Evolutionary conservation across 2,797 vertebrate species (phyloP).

Genomic region (Lepilemur ruficaudatus): DNA sequence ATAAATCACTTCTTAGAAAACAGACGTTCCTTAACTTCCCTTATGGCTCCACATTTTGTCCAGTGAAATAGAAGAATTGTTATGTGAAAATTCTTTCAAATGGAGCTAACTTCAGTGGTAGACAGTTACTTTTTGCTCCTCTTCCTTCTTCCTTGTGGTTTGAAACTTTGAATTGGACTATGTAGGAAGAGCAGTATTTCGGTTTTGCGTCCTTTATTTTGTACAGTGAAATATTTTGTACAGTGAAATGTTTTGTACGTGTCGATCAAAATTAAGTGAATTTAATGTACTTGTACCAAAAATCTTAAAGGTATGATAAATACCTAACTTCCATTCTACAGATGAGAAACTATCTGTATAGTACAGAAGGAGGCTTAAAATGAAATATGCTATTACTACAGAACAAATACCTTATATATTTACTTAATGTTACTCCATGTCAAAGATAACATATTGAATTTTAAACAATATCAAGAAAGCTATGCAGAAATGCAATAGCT

Average conservation of each 20-base stretch:
- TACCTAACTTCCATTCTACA: not conserved
- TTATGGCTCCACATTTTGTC: not conserved
- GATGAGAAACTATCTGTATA: not conserved
- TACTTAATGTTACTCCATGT: not conserved
- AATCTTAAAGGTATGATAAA: not conserved
- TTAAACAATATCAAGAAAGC: conserved; percentile 5
- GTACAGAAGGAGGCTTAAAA: not conserved
- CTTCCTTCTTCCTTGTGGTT: not conserved
- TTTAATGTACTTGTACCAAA: not conserved
- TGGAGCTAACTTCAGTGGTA: not conserved
- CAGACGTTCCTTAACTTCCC: not conserved
- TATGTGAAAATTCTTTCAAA: not conserved
- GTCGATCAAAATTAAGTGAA: not conserved
- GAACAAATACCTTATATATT: not conserved
- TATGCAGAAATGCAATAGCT: conserved; percentile 19
- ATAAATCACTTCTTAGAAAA: not conserved
- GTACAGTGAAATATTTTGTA: not conserved
- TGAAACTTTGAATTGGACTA: not conserved
- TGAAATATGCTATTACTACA: not conserved
- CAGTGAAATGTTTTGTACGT: not conserved
- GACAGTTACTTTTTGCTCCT: not conserved
- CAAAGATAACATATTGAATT: not conserved
- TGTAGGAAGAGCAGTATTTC: not conserved
- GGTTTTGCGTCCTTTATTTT: not conserved
- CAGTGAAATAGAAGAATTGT: not conserved